phyloP scores from a whole-genome alignment of 2,797 vertebrate genomes.

The Apodemus agrarius region DNA sequence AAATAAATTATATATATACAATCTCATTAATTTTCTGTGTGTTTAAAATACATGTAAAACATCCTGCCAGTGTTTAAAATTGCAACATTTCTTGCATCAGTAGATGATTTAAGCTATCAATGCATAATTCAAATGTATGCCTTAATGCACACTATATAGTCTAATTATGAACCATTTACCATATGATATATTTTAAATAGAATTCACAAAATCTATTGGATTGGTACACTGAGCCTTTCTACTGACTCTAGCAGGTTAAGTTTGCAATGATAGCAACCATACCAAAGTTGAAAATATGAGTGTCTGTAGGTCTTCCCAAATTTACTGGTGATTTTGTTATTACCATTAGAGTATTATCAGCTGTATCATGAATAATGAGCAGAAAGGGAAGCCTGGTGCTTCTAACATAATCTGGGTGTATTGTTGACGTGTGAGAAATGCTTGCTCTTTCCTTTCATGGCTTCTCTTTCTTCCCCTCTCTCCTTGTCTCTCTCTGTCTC shows the following conservation, averaged over 20 bases:
- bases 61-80: neutral
- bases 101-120: conserved; percentile 5
- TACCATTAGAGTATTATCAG: neutral
- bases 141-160: neutral
- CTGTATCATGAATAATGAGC: neutral
- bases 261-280: neutral
- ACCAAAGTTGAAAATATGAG: neutral
- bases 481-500: too few species aligned
- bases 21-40: neutral
- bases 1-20: neutral
- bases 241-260: neutral
- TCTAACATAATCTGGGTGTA: neutral
- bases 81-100: neutral
- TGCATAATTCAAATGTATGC: neutral
- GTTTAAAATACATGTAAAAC: neutral
- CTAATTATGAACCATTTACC: neutral
- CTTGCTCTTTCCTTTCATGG: neutral
- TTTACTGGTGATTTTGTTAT: neutral
- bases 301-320: neutral
- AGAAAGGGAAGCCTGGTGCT: fast-evolving
- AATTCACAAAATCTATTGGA: neutral
- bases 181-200: neutral
- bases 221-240: neutral
- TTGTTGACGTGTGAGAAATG: neutral
- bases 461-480: neutral